Conservation (phyloP, 2,797 vertebrate species). For the Pseudopleuronectes americanus region DNA sequence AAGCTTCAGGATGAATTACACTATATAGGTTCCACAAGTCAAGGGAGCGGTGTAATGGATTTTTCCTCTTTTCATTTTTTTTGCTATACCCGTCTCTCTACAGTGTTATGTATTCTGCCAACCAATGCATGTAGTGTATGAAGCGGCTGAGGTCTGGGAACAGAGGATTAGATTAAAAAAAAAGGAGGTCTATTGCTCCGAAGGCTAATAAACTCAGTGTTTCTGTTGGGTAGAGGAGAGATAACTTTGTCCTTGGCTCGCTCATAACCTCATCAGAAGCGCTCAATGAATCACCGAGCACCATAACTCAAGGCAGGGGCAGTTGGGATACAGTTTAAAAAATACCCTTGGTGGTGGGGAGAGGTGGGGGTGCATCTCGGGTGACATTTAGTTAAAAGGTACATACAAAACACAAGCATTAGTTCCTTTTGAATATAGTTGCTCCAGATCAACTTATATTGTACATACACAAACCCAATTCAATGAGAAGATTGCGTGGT, state of each 20-base stretch:
- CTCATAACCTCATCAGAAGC: conserved; percentile 82
- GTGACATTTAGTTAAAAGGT: conserved; percentile 28
- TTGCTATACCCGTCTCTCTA: conserved; percentile 22
- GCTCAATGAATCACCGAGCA: conserved; percentile 76
- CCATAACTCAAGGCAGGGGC: conserved; percentile 74
- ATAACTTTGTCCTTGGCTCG: conserved; percentile 82
- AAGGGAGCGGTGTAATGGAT: conserved; percentile 73
- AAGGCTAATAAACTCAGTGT: conserved; percentile 80
- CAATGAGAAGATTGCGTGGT: neutral
- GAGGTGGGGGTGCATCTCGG: conserved; percentile 28
- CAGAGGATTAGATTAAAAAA: conserved; percentile 55
- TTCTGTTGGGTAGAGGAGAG: conserved; percentile 76
- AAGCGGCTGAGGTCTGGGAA: conserved; percentile 50
- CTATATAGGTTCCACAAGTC: conserved; percentile 65
- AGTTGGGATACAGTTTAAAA: conserved; percentile 75
- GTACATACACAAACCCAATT: neutral
- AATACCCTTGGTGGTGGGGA: conserved; percentile 63
- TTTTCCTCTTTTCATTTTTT: conserved; percentile 59
- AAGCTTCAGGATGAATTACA: conserved; percentile 78
- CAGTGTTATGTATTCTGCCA: conserved; percentile 49
- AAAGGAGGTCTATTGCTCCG: conserved; percentile 52
- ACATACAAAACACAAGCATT: conserved; percentile 34
- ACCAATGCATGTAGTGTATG: conserved; percentile 43
- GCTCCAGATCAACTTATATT: conserved; percentile 4
- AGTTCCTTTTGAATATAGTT: conserved; percentile 22